Evolutionary conservation across 2,113 vertebrate genomes (phyloP).

Genomic region (Centropristis striata): DNA sequence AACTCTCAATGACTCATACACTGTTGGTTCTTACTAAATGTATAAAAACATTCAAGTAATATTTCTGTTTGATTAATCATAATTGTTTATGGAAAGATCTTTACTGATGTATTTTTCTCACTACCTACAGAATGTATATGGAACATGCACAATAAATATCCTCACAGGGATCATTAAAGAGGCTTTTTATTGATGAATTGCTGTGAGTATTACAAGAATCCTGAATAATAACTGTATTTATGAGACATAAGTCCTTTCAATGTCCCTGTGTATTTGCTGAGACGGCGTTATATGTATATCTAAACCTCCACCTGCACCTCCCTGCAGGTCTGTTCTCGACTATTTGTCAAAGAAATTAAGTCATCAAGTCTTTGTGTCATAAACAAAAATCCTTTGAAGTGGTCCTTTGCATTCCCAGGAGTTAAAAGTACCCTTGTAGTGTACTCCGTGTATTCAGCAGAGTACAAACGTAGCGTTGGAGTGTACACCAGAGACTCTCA

Average conservation of each 20-base stretch:
- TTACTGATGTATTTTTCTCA: background rate
- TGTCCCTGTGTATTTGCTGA: background rate
- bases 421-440: background rate
- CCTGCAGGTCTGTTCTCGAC: background rate
- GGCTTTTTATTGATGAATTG: background rate
- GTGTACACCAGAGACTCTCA: background rate
- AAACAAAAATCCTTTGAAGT: background rate
- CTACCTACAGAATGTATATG: background rate
- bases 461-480: background rate
- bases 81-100: slow-evolving; percentile 12
- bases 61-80: background rate
- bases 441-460: slow-evolving; percentile 6
- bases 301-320: background rate
- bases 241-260: background rate
- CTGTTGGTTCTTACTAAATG: slow-evolving; percentile 16
- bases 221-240: background rate
- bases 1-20: slow-evolving; percentile 27
- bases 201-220: background rate
- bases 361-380: background rate
- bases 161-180: background rate
- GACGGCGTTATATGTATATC: background rate
- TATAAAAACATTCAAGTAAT: background rate
- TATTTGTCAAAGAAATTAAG: background rate
- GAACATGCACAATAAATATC: background rate
- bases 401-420: background rate